Base-by-base conservation (phyloP, 1,140 invertebrate genomes). In the Bombus turneri region DNA sequence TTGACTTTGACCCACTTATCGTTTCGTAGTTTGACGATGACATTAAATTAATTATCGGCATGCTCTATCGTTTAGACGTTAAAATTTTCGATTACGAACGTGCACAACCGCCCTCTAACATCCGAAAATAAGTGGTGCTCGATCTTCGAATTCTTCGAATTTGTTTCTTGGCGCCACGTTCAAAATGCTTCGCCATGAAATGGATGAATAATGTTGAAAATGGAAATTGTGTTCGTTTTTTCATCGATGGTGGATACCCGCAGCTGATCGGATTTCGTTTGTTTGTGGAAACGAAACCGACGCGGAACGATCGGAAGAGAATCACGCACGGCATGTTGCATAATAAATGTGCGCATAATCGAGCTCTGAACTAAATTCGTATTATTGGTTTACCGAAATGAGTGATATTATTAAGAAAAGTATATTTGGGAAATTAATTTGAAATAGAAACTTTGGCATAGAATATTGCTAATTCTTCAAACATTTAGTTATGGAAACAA, bases 21-120 rank as follows among this genome's bases (percentile, higher is more conserved):
- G 43, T 53, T 18, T 74, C 25, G 31, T 41, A 25, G 37, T 34
- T 66, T 41, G 77, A 72, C 22, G 71, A 68, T 73, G 74, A 75
- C 47, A 62, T 73, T 71, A 53, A 79, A 89, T 90, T 90, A 85
- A 89, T 90, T 90, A 87, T 85, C 78, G 41, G 53, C 75, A 74
- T 75, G 34, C 22, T 53, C 22, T 41, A 15, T 81, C 81, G 88
- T 90, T 90, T 90, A 83, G 64, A 76, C 79, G n/a, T 34, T 87
- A 68, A 87, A 75, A 76, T n/a, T 37, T 64, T 82, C 68, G 71
- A 83, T 86, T 68, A 69, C 83, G 37, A 28, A 64, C 37, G 34
- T 3, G 41, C 59, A 8, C n/a, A 43, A 10, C 47, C 43, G 47
- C 43, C 77, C 22, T 79, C 73, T 75, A 87, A 88, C 79, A 76